Conservation (phyloP, 2,113 vertebrate genomes). For the Eonycteris spelaea region DNA sequence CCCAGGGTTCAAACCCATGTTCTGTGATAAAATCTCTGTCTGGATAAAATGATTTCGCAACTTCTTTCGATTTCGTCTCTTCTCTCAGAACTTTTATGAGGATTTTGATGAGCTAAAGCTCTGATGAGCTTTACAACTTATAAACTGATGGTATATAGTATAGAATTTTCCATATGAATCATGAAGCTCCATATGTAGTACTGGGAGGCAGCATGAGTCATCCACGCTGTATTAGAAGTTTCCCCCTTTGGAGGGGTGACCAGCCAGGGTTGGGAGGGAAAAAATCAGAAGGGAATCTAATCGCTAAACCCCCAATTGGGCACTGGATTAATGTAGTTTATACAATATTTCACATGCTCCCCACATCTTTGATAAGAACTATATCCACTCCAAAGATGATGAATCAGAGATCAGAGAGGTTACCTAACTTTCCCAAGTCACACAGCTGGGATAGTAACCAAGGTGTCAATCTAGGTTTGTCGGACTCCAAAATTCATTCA, state of each 20-base stretch:
- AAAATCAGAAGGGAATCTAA: neutral
- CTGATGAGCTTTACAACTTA: neutral
- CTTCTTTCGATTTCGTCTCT: conserved; percentile 6
- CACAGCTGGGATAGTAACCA: neutral
- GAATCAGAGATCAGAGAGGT: neutral
- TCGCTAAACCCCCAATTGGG: neutral
- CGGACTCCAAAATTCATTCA: conserved; percentile 24
- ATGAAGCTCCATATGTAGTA: neutral
- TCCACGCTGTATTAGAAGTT: neutral
- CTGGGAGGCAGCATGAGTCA: neutral
- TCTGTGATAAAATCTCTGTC: neutral
- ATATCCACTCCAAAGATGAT: neutral
- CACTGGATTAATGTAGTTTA: neutral
- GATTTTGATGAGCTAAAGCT: neutral
- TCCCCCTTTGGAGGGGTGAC: neutral
- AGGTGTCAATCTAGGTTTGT: neutral
- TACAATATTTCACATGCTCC: neutral
- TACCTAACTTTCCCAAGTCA: neutral
- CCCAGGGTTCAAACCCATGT: neutral
- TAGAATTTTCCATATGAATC: neutral
- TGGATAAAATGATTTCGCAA: neutral
- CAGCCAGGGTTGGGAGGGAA: neutral
- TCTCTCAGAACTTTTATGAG: conserved; percentile 26
- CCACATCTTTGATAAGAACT: neutral
- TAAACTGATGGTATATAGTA: neutral